Conservation (phyloP, 2,888 invertebrate genomes). For the Rhodophaea formosa region DNA sequence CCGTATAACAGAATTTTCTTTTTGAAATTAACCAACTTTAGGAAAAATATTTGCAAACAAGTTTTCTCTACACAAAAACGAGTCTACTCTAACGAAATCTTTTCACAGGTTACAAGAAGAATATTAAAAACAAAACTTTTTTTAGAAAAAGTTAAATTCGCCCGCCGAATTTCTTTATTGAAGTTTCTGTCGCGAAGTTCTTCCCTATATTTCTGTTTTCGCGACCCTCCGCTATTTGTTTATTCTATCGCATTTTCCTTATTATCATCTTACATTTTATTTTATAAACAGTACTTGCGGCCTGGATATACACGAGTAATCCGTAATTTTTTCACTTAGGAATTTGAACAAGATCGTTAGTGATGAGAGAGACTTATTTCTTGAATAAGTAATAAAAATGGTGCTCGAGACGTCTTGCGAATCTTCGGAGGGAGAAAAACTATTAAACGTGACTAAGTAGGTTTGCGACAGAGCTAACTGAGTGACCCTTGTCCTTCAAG, state of each 20-base stretch:
- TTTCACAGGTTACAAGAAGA: constrained; percentile 45
- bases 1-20: constrained; percentile 47
- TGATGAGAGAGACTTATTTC: constrained; percentile 15
- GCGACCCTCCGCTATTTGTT: constrained; percentile 34
- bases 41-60: constrained; percentile 59
- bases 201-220: constrained; percentile 38
- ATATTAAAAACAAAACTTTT: constrained; percentile 43
- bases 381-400: constrained; percentile 38
- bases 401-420: constrained; percentile 34
- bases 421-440: constrained; percentile 61
- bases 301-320: constrained; percentile 18
- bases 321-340: constrained; percentile 12
- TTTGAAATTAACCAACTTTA: constrained; percentile 64
- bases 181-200: constrained; percentile 37
- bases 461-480: constrained; percentile 61
- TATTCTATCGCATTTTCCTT: constrained; percentile 38
- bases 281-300: constrained; percentile 31
- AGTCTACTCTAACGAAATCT: constrained; percentile 41
- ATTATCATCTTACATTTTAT: constrained; percentile 40
- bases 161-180: constrained; percentile 38
- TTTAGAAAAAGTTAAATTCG: constrained; percentile 35
- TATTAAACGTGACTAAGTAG: constrained; percentile 76
- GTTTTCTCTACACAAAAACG: constrained; percentile 46
- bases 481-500: constrained; percentile 76
- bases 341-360: constrained; percentile 14